Conservation (phyloP, 2,888 invertebrate species). For the Doris montereyensis region DNA sequence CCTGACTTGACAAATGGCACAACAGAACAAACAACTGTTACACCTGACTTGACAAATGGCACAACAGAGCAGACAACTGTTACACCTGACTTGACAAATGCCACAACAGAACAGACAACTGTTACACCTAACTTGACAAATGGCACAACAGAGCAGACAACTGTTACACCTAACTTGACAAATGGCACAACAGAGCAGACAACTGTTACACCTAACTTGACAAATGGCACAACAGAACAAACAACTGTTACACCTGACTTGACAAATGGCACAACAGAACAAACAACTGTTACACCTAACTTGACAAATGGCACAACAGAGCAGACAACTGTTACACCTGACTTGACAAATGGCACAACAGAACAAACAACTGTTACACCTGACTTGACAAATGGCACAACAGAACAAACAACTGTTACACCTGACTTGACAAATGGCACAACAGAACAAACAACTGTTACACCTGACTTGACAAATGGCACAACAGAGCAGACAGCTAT, state of each 20-base stretch:
- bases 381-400: not conserved
- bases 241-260: conserved; percentile 3
- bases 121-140: conserved; percentile 9
- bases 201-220: not conserved
- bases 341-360: not conserved
- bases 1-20: conserved; percentile 4
- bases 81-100: conserved; percentile 4
- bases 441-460: no score
- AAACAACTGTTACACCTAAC: not conserved
- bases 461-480: no score
- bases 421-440: no score
- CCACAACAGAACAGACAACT: conserved; percentile 14
- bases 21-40: conserved; percentile 13
- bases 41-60: conserved; percentile 11
- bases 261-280: not conserved
- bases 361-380: not conserved
- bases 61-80: conserved; percentile 2
- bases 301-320: not conserved
- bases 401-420: no score
- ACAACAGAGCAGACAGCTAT: no score
- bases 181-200: not conserved
- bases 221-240: conserved; percentile 15
- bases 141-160: not conserved
- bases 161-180: not conserved
- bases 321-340: not conserved